Evolutionary conservation across 2,797 vertebrate species (phyloP), one percentile per base, ranked within the genome.

Genomic region (Dendrocincla fuliginosa): DNA sequence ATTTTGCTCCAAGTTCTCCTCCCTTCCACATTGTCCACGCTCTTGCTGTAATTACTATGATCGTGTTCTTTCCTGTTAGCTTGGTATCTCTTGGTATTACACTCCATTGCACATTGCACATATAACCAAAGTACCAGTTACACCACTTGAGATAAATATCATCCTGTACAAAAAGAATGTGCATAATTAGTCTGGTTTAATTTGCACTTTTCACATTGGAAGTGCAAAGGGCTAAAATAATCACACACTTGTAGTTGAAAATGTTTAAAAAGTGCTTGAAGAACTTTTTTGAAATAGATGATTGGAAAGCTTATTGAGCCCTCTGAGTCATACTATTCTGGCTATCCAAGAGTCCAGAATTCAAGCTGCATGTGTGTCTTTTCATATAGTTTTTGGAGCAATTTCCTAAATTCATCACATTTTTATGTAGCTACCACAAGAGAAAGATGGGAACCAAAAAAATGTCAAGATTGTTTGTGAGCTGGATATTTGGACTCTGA

Each of bases 221-320:
- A 95, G 61, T 93, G 82, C 90, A 95, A 95, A 88, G 35, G 57
- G 37, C 89, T 89, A 47, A 91, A 94, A 93, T 93, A 92, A 90
- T 84, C n/a, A 77, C 2, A 2, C 0, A 0, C 53, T 63, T 69
- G 52, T 71, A 55, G 65, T 32, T 77, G 55, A 69, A 87, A 84
- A 71, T 57, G 25, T 84, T 95, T 87, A 9, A 91, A 60, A 92
- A 93, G 50, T 87, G 35, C 68, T 87, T 91, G 25, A 79, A 83
- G 46, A 92, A 70, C 87, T 74, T 87, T 32, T 87, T 42, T 89
- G 53, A 74, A 87, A 59, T 13, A 46, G 67, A 60, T 83, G 41
- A 80, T 55, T 83, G 61, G 64, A 88, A 83, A 76, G 46, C 57
- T 89, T 77, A 28, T 84, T 1, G 3, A 74, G 32, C 68, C 89